Evolutionary conservation across 2,888 invertebrate species (phyloP).

Genomic region (Halictus quadricinctus): DNA sequence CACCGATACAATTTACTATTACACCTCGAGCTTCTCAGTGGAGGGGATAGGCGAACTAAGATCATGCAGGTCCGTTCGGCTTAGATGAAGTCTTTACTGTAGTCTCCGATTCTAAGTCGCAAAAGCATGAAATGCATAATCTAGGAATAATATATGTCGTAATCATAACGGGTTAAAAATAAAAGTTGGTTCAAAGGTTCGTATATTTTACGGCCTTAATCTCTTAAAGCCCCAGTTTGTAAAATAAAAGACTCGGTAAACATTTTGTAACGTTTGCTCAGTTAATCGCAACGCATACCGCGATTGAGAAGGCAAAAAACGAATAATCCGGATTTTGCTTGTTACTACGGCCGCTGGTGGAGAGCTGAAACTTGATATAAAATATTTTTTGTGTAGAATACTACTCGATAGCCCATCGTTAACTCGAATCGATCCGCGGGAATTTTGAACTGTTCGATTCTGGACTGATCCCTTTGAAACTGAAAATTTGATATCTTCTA

Average conservation of each 20-base stretch:
- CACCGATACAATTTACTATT: too few species aligned
- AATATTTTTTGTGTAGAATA: background rate
- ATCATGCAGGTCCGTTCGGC: too few species aligned
- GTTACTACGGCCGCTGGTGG: background rate
- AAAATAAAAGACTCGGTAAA: background rate
- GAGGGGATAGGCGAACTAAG: too few species aligned
- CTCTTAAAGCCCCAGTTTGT: background rate
- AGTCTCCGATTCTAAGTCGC: too few species aligned
- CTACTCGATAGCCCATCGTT: background rate
- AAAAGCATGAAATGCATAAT: too few species aligned
- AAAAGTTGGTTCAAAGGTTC: background rate
- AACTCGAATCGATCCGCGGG: background rate
- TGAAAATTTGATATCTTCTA: background rate
- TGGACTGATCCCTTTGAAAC: background rate
- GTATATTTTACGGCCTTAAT: background rate
- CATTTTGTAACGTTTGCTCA: background rate
- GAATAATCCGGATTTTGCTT: background rate
- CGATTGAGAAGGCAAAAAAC: background rate
- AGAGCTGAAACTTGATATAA: background rate
- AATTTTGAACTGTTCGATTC: background rate
- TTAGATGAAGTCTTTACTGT: too few species aligned
- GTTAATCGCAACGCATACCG: background rate
- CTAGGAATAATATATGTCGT: background rate
- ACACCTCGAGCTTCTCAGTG: too few species aligned
- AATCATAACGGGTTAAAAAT: too few species aligned